These are phyloP conservation scores for Polyommatus iphigenia DNA, from an alignment of 2,888 invertebrate species.

Conservation along the genomic window DNA sequence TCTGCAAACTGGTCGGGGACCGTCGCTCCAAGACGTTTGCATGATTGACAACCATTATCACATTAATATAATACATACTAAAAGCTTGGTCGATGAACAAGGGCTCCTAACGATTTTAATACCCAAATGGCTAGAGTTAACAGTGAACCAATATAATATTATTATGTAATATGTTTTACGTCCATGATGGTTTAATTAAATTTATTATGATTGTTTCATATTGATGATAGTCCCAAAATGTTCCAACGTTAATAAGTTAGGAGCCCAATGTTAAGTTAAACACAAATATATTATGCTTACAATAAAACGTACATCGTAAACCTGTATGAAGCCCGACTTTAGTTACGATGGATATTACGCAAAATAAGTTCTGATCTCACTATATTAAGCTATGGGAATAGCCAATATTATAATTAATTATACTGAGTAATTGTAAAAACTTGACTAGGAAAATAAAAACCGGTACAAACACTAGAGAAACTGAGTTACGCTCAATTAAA, in stretches of 20 bases:
- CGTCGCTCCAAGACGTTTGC: constrained; percentile 72
- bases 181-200: background rate
- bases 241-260: constrained; percentile 34
- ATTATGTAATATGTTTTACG: background rate
- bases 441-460: background rate
- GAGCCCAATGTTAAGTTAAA: constrained; percentile 42
- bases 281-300: constrained; percentile 38
- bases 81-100: constrained; percentile 58
- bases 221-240: constrained; percentile 13
- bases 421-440: background rate
- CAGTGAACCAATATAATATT: constrained; percentile 30
- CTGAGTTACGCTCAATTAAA: background rate
- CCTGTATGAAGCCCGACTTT: constrained; percentile 38
- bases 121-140: constrained; percentile 29
- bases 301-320: constrained; percentile 31
- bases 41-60: constrained; percentile 79
- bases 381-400: constrained; percentile 12
- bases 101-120: constrained; percentile 53
- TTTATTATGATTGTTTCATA: constrained; percentile 24
- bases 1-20: constrained; percentile 67
- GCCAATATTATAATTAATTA: constrained; percentile 6
- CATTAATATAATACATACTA: constrained; percentile 76
- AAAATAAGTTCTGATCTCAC: constrained; percentile 29
- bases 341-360: constrained; percentile 34
- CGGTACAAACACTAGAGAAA: background rate